Conservation (phyloP, 2,888 invertebrate species). For the Leptopilina myrica region DNA sequence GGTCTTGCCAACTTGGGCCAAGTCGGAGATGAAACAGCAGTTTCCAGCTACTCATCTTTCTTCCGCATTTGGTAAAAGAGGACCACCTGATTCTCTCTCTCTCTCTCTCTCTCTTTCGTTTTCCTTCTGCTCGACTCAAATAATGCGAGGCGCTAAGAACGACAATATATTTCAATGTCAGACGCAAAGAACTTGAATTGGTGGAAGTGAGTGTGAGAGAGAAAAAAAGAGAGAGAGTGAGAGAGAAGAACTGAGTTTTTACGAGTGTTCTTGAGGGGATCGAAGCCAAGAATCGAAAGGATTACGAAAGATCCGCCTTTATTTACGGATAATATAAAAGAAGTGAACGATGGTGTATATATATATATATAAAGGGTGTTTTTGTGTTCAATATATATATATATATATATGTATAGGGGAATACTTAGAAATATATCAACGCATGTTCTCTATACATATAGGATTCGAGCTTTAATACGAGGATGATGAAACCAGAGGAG, state of each 20-base stretch:
- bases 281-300: slow-evolving; percentile 33
- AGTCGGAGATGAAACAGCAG: slow-evolving; percentile 71
- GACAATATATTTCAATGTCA: slow-evolving; percentile 55
- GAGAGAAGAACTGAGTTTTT: slow-evolving; percentile 1
- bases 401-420: neutral
- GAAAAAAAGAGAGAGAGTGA: neutral
- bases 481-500: slow-evolving; percentile 38
- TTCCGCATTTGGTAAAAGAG: slow-evolving; percentile 50
- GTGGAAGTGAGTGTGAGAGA: neutral
- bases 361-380: slow-evolving; percentile 3
- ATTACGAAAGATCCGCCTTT: slow-evolving; percentile 36
- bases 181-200: slow-evolving; percentile 12
- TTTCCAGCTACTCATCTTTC: slow-evolving; percentile 63
- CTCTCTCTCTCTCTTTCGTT: slow-evolving; percentile 26
- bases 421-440: slow-evolving; percentile 7
- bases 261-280: slow-evolving; percentile 32
- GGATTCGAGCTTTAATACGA: slow-evolving; percentile 31
- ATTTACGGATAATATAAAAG: slow-evolving; percentile 39
- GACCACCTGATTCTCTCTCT: slow-evolving; percentile 54
- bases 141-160: slow-evolving; percentile 44
- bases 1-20: slow-evolving; percentile 71
- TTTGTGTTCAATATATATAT: neutral
- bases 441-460: slow-evolving; percentile 32
- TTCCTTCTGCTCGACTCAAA: neutral
- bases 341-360: slow-evolving; percentile 12